Evolutionary conservation across 2,797 vertebrate species (phyloP), one percentile per base, ranked within the genome.

Genomic region (Rhinatrema bivittatum): DNA sequence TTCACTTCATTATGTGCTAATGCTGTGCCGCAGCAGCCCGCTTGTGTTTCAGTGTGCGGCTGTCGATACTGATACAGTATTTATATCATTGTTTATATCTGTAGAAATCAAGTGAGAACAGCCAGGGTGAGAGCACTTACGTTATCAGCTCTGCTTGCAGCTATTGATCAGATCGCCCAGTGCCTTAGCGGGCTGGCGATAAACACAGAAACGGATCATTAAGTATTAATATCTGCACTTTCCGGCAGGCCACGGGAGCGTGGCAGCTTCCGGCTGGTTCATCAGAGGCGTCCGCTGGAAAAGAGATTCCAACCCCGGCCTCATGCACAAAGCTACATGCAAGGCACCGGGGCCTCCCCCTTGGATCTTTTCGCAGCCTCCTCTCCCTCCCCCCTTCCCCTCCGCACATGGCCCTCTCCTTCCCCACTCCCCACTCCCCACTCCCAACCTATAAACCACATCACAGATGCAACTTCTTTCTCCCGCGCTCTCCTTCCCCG

Each of bases 241-340:
- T 16, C 25, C n/a, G n/a, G 10, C 1, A 4, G 10, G n/a, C n/a
- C n/a, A n/a, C n/a, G n/a, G 8, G 14, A 5, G 8, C 4, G 59
- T 52, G 56, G 48, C 56, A 65, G 45, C 59, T 60, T 44, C 56
- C 60, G 54, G 39, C 52, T 43, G 15, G 26, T 6, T 18, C 5
- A 2, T 60, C 52, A 13, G n/a, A 59, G 50, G 59, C 59, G 63
- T 36, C 20, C 52, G 56, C 61, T 52, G 49, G n/a, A n/a, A n/a
- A n/a, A n/a, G n/a, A n/a, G n/a, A n/a, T n/a, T n/a, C n/a, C n/a
- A n/a, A n/a, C n/a, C n/a, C n/a, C n/a, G n/a, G n/a, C n/a, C n/a
- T n/a, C n/a, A n/a, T n/a, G n/a, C n/a, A n/a, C n/a, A n/a, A n/a
- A n/a, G n/a, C n/a, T n/a, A n/a, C n/a, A n/a, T n/a, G n/a, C n/a